Evolutionary conservation across 2,797 vertebrate genomes (phyloP), one percentile per base, ranked within the genome.

Genomic region (Lutra lutra): DNA sequence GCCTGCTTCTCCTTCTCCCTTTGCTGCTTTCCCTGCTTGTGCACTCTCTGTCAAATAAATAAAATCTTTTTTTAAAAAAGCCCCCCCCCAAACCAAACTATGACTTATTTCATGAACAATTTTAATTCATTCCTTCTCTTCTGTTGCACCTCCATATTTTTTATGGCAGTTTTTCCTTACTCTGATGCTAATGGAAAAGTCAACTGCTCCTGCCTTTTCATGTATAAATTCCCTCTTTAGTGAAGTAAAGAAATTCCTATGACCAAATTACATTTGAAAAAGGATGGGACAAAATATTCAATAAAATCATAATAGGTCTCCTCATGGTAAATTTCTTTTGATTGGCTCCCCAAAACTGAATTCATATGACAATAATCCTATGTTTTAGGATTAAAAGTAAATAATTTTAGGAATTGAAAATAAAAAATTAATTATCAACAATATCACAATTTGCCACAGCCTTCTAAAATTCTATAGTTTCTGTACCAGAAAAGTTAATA

Each of bases 211-310:
- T 88, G 23, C 88, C 35, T 72, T 94, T 86, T 60, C 56, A 93
- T 35, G 32, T 68, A 89, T 66, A 77, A 95, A 90, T 25, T 70
- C 32, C 51, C 40, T 89, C 66, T 86, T 64, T 23, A 51, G 46
- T 43, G 17, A 73, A 86, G 4, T 84, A 88, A 88, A 94, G n/a
- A 93, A 83, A 56, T 62, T 86, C 92, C 86, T 86, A 62, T 77
- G 60, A 70, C 21, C 86, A 92, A 62, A 92, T 78, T 82, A 86
- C 38, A 83, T 51, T 70, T 89, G 18, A 77, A 89, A 97, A 48
- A 91, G 32, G 35, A 92, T 17, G 54, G 12, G 64, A 27, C 32
- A 94, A 90, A 92, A 89, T 46, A 56, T 88, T 85, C 66, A 79
- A 82, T 54, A 75, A 86, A 92, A 80, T 70, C 73, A 58, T 48